Base-by-base conservation (phyloP, 2,113 vertebrate species). In the Oreochromis tanganicae region DNA sequence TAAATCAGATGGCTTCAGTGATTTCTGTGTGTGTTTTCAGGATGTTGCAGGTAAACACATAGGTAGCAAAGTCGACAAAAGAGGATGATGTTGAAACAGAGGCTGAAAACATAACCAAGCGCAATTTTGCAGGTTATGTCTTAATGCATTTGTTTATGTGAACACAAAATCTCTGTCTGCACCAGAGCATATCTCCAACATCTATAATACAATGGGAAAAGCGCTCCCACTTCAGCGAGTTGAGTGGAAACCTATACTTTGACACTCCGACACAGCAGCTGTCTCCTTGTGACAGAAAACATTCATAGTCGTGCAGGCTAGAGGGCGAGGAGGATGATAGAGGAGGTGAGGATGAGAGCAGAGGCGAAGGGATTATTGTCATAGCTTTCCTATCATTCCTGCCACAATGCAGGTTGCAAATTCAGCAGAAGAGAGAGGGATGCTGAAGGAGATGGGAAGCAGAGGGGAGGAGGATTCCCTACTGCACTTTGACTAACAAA, bases 251-350 rank as follows among this genome's bases (percentile, higher is more conserved):
- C 83, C 82, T 82, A 85, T 80, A 90, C 82, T 91, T 88, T 88
- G 84, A 91, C 87, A 75, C 85, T 61, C 13, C 24, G 59, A 86
- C 88, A 84, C 87, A 55, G 92, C 66, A 43, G 66, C 84, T 84
- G 89, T 93, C 90, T 86, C 71, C 82, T 43, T 41, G 82, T 91
- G 90, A 92, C 84, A 90, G 81, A 87, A 91, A 93, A 90, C 71
- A 52, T 83, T 63, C 82, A 86, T 85, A 91, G 87, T 87, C 9
- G 52, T 36, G 48, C 6, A 9, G 83, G 52, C 75, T 61, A 86
- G 88, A 89, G 86, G 84, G 75, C 3, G 85, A 84, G 79, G 50
- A 59, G 75, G 75, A 68, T 88, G 92, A 93, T 91, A 79, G 81
- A 91, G 82, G 78, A 92, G 90, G 86, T 86, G 87, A 88, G 61